Evolutionary conservation across 2,797 vertebrate genomes (phyloP).

Genomic region (Clarias platycephalus): DNA sequence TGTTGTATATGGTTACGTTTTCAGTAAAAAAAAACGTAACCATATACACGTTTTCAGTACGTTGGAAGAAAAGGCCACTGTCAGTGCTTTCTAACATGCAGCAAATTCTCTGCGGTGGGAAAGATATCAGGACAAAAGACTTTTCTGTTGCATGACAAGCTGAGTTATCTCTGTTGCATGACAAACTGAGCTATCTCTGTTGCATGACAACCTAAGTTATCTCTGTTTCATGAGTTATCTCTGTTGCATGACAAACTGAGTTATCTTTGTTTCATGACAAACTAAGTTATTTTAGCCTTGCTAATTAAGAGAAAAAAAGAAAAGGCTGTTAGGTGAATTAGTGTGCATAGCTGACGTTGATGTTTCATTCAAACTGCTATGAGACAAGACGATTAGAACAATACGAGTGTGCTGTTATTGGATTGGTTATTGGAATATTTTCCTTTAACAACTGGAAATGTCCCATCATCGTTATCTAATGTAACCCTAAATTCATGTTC

Average conservation of each 20-base stretch:
- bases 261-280: no score
- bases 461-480: neutral
- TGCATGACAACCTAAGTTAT: neutral
- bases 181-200: no score
- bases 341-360: neutral
- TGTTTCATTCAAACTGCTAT: neutral
- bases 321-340: neutral
- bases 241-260: neutral
- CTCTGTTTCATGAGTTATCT: no score
- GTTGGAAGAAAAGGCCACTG: neutral
- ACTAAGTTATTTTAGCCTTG: neutral
- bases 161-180: no score
- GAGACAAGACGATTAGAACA: neutral
- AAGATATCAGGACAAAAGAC: neutral
- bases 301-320: neutral
- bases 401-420: neutral
- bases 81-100: neutral
- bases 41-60: no score
- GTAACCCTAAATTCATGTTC: neutral
- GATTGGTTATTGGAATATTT: neutral
- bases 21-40: no score
- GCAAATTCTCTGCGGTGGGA: neutral
- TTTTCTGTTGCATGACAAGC: neutral
- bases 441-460: neutral
- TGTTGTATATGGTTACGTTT: neutral